Conservation (phyloP, 2,113 vertebrate species). For the Odontophorus gujanensis region DNA sequence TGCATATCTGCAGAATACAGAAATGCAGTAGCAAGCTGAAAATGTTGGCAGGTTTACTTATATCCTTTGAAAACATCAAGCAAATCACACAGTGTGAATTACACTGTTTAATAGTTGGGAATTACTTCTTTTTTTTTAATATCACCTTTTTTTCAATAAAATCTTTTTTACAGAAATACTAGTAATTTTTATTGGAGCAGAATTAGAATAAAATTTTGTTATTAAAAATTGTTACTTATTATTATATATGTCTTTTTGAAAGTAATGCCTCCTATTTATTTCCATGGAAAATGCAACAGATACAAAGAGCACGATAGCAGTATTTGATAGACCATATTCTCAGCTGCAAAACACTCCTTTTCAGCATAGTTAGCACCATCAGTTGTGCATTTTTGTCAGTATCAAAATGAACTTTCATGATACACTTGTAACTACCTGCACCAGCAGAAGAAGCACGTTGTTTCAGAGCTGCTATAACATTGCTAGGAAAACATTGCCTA, state of each 20-base stretch:
- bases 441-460: too few species aligned
- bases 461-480: too few species aligned
- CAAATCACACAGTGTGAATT: accelerated
- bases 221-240: background rate
- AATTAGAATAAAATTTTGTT: background rate
- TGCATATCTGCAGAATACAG: background rate
- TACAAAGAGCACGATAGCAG: too few species aligned
- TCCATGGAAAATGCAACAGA: too few species aligned
- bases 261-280: too few species aligned
- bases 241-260: background rate
- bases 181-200: background rate
- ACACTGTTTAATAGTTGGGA: accelerated
- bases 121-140: background rate
- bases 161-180: background rate
- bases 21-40: background rate
- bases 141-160: background rate
- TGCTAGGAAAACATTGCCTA: too few species aligned
- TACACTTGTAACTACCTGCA: too few species aligned
- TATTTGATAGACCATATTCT: too few species aligned
- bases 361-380: too few species aligned
- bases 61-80: background rate
- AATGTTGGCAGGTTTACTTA: background rate
- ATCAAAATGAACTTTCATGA: too few species aligned
- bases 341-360: too few species aligned
- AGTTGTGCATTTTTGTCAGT: too few species aligned